Conservation (phyloP, 2,797 vertebrate genomes). For the Austrolebias charrua region DNA sequence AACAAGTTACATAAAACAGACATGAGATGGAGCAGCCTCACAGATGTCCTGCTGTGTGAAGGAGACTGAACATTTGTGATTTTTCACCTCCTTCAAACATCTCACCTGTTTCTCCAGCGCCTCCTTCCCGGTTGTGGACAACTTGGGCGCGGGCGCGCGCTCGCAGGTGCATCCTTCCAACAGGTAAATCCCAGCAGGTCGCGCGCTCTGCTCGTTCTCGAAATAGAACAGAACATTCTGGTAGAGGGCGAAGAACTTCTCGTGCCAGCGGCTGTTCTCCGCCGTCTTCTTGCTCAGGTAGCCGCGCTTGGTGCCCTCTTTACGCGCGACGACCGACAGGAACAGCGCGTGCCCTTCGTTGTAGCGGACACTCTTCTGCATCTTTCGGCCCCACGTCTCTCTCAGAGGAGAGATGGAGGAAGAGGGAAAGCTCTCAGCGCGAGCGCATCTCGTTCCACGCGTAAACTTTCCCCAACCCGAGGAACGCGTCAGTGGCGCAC, state of each 20-base stretch:
- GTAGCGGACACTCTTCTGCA: constrained; percentile 95
- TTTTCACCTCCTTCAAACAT: background rate
- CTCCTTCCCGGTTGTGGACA: constrained; percentile 83
- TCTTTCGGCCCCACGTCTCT: constrained; percentile 48
- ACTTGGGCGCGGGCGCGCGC: constrained; percentile 87
- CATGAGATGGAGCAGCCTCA: too few species aligned
- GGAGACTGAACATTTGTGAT: too few species aligned
- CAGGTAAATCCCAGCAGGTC: constrained; percentile 92
- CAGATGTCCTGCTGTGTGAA: background rate
- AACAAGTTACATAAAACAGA: too few species aligned
- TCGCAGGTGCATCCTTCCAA: constrained; percentile 93
- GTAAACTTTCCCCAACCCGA: constrained; percentile 57
- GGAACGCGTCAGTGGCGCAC: constrained; percentile 39
- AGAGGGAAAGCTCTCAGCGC: constrained; percentile 31
- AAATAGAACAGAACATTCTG: constrained; percentile 96
- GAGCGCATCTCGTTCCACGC: constrained; percentile 39
- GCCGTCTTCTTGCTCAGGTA: constrained; percentile 90
- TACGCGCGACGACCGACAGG: constrained; percentile 89
- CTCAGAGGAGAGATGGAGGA: constrained; percentile 8
- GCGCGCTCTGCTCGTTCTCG: constrained; percentile 90
- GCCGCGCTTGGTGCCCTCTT: constrained; percentile 88
- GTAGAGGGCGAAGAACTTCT: constrained; percentile 91
- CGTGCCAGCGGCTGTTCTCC: constrained; percentile 93
- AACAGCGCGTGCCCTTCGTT: constrained; percentile 92
- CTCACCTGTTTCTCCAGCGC: constrained; percentile 81